Percentiles rank a stretch among this genome's conserved stretches.
Evolutionary conservation across 2,113 vertebrate genomes (phyloP).

Genomic region (Elephantulus edwardii): DNA sequence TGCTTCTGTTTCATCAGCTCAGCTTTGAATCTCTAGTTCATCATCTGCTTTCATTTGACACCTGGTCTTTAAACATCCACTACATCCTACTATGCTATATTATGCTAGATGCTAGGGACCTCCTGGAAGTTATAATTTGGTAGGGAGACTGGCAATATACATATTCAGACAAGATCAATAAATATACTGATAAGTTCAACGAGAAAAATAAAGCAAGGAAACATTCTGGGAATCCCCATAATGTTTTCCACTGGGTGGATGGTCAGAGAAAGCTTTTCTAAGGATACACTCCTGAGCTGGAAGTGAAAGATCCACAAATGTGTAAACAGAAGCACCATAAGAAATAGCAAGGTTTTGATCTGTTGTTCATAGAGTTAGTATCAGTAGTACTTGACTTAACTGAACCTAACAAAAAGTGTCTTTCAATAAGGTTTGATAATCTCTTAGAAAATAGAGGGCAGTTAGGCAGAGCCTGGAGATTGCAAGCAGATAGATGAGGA

Average conservation of each 20-base stretch:
- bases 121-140: background rate
- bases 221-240: background rate
- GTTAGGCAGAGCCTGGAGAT: conserved; percentile 17
- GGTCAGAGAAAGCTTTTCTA: conserved; percentile 45
- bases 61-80: conserved; percentile 14
- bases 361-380: too few species aligned
- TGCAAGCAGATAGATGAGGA: background rate
- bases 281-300: background rate
- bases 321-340: conserved; percentile 50
- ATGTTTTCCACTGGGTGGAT: background rate
- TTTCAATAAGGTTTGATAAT: conserved; percentile 48
- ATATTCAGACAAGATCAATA: conserved; percentile 13
- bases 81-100: background rate
- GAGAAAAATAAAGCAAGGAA: conserved; percentile 13
- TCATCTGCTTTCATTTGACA: conserved; percentile 27
- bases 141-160: background rate
- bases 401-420: too few species aligned
- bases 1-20: conserved; percentile 14
- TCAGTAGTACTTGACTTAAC: too few species aligned
- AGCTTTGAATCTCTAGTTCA: conserved; percentile 9
- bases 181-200: background rate
- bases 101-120: background rate
- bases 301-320: conserved; percentile 30
- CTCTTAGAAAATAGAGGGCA: conserved; percentile 44
- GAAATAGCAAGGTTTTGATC: too few species aligned